phyloP scores from a whole-genome alignment of 2,888 invertebrate genomes.

The Schrankia costaestrigalis region DNA sequence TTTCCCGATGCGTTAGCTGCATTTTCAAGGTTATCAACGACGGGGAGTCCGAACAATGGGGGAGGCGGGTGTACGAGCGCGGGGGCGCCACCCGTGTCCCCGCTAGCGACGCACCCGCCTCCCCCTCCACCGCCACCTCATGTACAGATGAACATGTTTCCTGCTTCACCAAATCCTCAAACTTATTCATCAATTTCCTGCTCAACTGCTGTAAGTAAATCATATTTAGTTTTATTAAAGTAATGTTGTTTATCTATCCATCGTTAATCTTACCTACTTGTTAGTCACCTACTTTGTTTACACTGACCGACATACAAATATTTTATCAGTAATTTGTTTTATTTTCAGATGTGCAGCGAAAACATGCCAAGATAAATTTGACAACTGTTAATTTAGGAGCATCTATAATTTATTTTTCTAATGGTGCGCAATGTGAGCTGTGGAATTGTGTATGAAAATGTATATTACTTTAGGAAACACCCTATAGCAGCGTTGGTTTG shows the following conservation, averaged over 20 bases:
- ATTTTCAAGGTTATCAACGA: constrained; percentile 92
- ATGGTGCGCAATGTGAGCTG: constrained; percentile 79
- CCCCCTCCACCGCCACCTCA: constrained; percentile 49
- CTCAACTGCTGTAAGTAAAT: constrained; percentile 70
- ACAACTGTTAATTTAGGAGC: constrained; percentile 67
- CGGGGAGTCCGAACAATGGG: constrained; percentile 71
- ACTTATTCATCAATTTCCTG: constrained; percentile 67
- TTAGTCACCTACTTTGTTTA: too few relatives aligned
- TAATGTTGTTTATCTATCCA: background rate
- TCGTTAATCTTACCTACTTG: background rate
- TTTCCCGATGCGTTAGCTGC: constrained; percentile 95
- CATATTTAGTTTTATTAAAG: background rate
- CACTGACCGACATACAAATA: too few relatives aligned
- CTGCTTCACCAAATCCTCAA: constrained; percentile 60
- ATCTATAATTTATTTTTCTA: constrained; percentile 80
- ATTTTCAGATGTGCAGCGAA: constrained; percentile 76
- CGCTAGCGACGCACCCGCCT: constrained; percentile 69
- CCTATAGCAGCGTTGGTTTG: constrained; percentile 58
- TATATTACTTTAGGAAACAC: constrained; percentile 63
- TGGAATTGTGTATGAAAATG: constrained; percentile 75
- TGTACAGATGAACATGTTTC: constrained; percentile 58
- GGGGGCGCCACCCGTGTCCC: constrained; percentile 65
- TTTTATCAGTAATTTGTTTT: too few relatives aligned
- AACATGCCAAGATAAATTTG: constrained; percentile 78
- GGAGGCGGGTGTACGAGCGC: constrained; percentile 47